These are phyloP conservation scores for Serilophus lunatus DNA, from an alignment of 2,113 vertebrate species.

Conservation along the genomic window DNA sequence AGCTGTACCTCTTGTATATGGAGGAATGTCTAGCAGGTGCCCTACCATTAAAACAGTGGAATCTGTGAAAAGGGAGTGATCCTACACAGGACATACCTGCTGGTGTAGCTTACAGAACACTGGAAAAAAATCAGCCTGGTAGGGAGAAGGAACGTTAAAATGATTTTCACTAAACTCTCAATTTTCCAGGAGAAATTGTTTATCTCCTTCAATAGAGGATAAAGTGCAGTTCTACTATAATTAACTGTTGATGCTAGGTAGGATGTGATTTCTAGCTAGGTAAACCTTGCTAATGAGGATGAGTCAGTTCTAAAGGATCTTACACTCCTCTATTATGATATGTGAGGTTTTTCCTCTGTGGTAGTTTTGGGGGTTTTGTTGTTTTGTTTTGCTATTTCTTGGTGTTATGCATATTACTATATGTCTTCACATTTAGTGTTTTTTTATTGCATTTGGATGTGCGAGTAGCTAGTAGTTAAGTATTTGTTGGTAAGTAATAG, in stretches of 20 bases:
- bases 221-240: background rate
- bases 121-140: background rate
- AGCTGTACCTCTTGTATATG: accelerated
- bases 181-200: background rate
- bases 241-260: background rate
- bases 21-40: background rate
- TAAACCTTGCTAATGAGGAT: background rate
- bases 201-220: background rate
- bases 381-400: background rate
- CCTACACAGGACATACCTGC: background rate
- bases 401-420: background rate
- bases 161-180: background rate
- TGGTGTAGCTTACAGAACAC: background rate
- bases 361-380: background rate
- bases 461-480: background rate
- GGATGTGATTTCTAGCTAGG: background rate
- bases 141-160: background rate
- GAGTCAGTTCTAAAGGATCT: background rate
- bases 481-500: background rate
- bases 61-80: background rate
- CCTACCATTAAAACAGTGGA: background rate
- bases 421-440: background rate
- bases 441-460: background rate
- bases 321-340: background rate
- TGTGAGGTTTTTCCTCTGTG: accelerated